phyloP scores from a whole-genome alignment of 53 echinoderm and acorn worm species.

The Pentamera pediparva region DNA sequence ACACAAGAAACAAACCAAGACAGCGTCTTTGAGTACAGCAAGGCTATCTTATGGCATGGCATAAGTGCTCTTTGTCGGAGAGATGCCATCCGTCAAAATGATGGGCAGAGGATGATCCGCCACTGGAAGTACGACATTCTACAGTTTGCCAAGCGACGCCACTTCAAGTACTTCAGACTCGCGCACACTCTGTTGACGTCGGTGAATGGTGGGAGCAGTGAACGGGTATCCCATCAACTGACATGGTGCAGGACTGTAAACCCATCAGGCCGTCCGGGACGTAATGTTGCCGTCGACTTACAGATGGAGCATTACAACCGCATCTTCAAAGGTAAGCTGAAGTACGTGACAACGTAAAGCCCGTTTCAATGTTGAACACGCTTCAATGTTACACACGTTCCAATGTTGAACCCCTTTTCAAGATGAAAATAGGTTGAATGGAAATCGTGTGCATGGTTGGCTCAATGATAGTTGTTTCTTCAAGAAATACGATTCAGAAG shows the following conservation, averaged over 20 bases:
- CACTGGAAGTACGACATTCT: constrained; percentile 11
- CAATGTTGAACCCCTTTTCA: too few species aligned
- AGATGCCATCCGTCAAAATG: not conserved
- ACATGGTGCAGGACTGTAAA: constrained; percentile 1
- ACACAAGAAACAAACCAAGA: not conserved
- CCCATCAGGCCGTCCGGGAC: not conserved
- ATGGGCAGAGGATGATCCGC: not conserved
- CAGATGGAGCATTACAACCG: not conserved
- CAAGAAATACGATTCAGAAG: too few species aligned
- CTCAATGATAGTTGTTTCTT: too few species aligned
- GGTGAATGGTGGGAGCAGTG: not conserved
- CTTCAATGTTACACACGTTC: too few species aligned
- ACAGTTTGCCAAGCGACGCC: not conserved
- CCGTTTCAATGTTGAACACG: too few species aligned
- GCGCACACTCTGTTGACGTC: not conserved
- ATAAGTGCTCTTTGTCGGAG: not conserved
- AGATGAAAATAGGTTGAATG: too few species aligned
- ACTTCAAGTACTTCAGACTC: not conserved
- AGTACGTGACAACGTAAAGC: too few species aligned
- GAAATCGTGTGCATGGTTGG: too few species aligned
- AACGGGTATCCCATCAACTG: not conserved
- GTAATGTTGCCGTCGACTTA: not conserved
- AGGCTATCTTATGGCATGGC: not conserved
- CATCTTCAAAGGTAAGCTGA: not conserved
- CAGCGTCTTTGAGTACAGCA: not conserved